Evolutionary conservation across 2,888 invertebrate genomes (phyloP).

Genomic region (Watsonalla binaria): DNA sequence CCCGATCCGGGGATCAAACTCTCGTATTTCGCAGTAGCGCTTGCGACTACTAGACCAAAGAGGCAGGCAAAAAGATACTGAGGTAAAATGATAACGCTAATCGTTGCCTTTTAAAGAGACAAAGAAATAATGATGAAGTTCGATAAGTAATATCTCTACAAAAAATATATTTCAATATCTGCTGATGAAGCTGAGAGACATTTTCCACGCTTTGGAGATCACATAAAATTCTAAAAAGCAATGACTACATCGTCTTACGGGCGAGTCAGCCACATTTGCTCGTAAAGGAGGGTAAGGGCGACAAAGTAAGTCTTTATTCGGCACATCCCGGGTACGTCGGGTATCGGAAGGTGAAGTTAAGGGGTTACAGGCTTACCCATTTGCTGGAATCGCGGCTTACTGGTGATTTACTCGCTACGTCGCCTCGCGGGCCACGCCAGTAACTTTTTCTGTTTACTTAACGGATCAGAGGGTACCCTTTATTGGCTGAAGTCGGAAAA

Average conservation of each 20-base stretch:
- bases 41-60: no score
- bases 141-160: no score
- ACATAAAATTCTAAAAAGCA: not conserved
- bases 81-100: no score
- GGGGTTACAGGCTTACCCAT: slow-evolving; percentile 63
- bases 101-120: no score
- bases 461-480: slow-evolving; percentile 75
- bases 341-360: slow-evolving; percentile 64
- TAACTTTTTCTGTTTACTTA: slow-evolving; percentile 76
- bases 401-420: slow-evolving; percentile 71
- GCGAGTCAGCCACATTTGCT: slow-evolving; percentile 12
- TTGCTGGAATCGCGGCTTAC: slow-evolving; percentile 60
- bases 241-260: slow-evolving; percentile 10
- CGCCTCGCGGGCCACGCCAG: slow-evolving; percentile 49
- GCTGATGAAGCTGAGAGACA: not conserved
- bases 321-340: slow-evolving; percentile 27
- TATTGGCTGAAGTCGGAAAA: slow-evolving; percentile 73
- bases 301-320: slow-evolving; percentile 40
- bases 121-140: no score
- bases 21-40: no score
- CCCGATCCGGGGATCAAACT: no score
- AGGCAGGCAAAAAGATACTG: no score
- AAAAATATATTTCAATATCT: not conserved
- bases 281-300: slow-evolving; percentile 29
- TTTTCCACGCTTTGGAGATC: not conserved